These are phyloP conservation scores for Tetraodon nigroviridis DNA, from an alignment of 2,113 vertebrate genomes.

Conservation along the genomic window DNA sequence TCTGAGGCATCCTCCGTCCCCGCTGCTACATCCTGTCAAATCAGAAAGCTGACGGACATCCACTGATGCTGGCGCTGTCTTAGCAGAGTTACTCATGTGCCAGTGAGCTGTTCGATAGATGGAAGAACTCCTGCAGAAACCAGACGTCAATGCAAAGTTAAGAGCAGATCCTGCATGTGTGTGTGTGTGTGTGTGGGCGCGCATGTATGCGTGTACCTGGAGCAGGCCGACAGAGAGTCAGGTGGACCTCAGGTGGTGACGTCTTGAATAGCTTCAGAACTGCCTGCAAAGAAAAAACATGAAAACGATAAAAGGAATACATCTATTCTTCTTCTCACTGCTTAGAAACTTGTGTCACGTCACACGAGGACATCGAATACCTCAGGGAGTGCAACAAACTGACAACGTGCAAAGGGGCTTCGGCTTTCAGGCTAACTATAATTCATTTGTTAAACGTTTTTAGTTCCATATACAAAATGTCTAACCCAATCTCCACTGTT, in stretches of 20 bases:
- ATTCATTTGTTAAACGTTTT: no score
- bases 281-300: conserved; percentile 60
- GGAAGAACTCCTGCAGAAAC: conserved; percentile 58
- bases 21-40: neutral
- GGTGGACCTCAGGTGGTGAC: conserved; percentile 74
- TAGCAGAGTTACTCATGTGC: conserved; percentile 45
- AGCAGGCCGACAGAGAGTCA: conserved; percentile 79
- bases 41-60: conserved; percentile 12
- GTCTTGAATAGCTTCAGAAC: conserved; percentile 81
- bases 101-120: conserved; percentile 58
- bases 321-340: no score
- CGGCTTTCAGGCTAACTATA: no score
- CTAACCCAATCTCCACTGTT: no score
- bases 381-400: no score
- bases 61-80: neutral
- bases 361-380: no score
- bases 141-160: neutral
- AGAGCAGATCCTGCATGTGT: neutral
- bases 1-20: neutral
- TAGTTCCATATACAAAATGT: no score
- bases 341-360: no score
- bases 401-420: no score
- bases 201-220: conserved; percentile 52
- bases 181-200: neutral
- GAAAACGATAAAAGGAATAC: no score